Conservation (phyloP, 2,797 vertebrate species). For the Anabas testudineus region DNA sequence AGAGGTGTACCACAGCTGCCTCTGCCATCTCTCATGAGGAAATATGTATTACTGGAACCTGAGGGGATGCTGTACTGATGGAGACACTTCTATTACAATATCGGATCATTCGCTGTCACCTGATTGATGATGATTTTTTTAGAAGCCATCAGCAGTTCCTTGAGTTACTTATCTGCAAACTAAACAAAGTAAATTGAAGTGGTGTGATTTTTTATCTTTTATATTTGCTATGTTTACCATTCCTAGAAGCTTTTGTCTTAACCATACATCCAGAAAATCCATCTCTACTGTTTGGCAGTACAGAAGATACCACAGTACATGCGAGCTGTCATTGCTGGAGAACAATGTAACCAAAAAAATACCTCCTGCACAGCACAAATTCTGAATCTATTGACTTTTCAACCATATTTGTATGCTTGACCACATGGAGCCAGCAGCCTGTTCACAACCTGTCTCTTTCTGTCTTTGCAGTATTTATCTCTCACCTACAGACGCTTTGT, state of each 20-base stretch:
- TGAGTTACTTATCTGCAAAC: not conserved
- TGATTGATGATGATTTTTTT: not conserved
- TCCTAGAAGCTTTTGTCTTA: slow-evolving; percentile 15
- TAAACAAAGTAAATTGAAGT: not conserved
- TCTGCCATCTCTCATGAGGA: slow-evolving; percentile 87
- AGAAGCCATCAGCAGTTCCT: not conserved
- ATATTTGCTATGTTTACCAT: not conserved
- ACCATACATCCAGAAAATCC: too few relatives aligned
- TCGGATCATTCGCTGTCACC: not conserved
- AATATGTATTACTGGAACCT: slow-evolving; percentile 90
- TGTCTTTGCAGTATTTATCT: not conserved
- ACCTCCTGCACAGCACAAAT: not conserved
- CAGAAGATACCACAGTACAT: not conserved
- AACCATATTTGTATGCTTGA: not conserved
- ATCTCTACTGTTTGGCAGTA: too few relatives aligned
- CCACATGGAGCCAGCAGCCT: not conserved
- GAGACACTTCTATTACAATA: not conserved
- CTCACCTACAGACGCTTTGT: not conserved
- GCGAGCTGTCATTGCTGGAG: not conserved
- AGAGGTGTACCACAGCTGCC: slow-evolving; percentile 81
- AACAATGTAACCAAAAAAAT: too few relatives aligned
- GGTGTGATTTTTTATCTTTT: not conserved
- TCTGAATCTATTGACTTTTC: not conserved
- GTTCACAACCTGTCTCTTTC: not conserved
- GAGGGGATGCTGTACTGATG: slow-evolving; percentile 86